Evolutionary conservation across 2,113 vertebrate species (phyloP).

Genomic region (Tachysurus vachellii): DNA sequence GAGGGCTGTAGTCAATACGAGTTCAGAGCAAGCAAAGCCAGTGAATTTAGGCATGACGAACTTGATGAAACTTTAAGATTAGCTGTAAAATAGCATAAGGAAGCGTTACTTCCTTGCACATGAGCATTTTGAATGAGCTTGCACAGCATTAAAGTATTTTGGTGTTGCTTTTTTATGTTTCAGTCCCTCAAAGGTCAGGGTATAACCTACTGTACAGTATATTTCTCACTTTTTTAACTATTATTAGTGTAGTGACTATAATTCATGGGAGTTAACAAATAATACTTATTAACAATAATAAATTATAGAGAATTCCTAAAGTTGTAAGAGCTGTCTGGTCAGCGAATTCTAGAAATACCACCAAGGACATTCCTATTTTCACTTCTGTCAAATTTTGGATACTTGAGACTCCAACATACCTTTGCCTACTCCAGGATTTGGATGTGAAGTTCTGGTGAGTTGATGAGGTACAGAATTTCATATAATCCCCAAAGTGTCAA

Average conservation of each 20-base stretch:
- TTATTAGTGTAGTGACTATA: not conserved
- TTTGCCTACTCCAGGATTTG: not conserved
- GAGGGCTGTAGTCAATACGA: slow-evolving; percentile 41
- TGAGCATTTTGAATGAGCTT: not conserved
- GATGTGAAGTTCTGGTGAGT: not conserved
- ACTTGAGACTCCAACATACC: not conserved
- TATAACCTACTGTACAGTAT: not conserved
- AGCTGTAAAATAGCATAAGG: not conserved
- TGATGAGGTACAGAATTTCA: not conserved
- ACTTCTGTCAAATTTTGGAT: not conserved
- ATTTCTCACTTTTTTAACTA: not conserved
- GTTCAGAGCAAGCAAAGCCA: slow-evolving; percentile 12
- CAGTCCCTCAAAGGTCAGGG: not conserved
- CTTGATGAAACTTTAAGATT: not conserved
- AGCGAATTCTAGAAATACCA: slow-evolving; percentile 8
- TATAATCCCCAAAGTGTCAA: slow-evolving; percentile 5
- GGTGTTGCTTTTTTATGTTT: not conserved
- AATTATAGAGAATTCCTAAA: not conserved
- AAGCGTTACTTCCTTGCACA: not conserved
- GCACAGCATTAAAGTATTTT: not conserved
- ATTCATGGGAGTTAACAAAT: not conserved
- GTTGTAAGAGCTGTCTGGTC: slow-evolving; percentile 28
- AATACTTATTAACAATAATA: too few relatives aligned
- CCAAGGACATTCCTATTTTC: slow-evolving; percentile 5
- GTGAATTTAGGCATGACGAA: slow-evolving; percentile 1